Evolutionary conservation across 2,888 invertebrate genomes (phyloP), one percentile per base, ranked within the genome.

Genomic region (Epirrhoe tristata): DNA sequence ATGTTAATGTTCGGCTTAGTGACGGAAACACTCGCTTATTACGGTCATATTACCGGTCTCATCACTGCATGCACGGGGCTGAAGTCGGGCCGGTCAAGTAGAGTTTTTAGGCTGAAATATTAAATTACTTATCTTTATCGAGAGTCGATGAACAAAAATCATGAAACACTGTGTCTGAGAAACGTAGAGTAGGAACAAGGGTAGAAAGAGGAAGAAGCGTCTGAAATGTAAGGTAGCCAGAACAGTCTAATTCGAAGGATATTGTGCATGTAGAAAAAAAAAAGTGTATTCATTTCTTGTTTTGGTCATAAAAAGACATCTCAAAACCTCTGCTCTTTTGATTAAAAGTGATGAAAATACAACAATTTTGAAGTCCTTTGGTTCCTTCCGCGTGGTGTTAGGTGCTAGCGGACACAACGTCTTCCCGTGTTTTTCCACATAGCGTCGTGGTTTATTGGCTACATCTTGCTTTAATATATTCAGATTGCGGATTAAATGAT

Each of bases 401-500:
- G 12, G 12, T 12, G 39, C 39, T 39, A 31, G 5, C 55, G 61
- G 14, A 5, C 69, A 24, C 8, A 74, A 75, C 67, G 57, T 1
- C 0, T 0, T 0, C 6, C 73, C 82, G 84, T 89, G 67, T 84
- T 80, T 87, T 84, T 80, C 31, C 64, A 63, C 68, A 68, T 14
- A 69, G 65, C 73, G 75, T 70, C 77, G 89, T 89, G 86, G 83
- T 86, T 87, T 90, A 90, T 89, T 86, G 86, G 82, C 80, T 72
- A 78, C 80, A 77, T 80, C 79, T 79, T 76, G 77, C 79, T 71
- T 80, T 90, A 90, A 91, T 90, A 73, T 90, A 91, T 91, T 89
- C 90, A 81, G 86, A 89, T 86, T 86, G 86, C 86, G 86, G 86
- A 88, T 90, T 86, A 89, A 90, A 90, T 87, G 82, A 82, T 87